These are phyloP conservation scores for Cydia strobilella DNA, from an alignment of 1,140 invertebrate species.

Conservation along the genomic window DNA sequence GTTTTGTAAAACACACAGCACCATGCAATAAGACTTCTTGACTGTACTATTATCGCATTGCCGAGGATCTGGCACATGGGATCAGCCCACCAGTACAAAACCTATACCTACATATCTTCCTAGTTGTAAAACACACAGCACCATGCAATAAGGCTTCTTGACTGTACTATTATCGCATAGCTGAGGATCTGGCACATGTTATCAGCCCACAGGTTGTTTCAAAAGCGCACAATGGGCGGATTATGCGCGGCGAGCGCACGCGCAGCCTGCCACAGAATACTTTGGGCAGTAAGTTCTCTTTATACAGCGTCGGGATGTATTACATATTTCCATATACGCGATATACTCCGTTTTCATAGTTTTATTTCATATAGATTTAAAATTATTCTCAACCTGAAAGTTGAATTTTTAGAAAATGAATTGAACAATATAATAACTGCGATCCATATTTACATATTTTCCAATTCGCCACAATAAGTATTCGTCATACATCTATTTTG, in stretches of 20 bases:
- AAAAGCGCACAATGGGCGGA: slow-evolving; percentile 24
- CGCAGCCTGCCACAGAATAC: background rate
- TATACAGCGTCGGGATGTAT: no score
- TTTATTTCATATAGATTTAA: no score
- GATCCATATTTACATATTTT: no score
- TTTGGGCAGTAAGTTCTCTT: background rate
- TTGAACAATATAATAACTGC: no score
- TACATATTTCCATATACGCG: no score
- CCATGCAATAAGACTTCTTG: background rate
- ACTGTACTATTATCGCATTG: background rate
- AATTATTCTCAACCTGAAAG: no score
- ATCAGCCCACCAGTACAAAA: background rate
- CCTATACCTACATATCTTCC: no score
- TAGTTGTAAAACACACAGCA: background rate
- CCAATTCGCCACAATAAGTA: no score
- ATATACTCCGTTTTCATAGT: no score
- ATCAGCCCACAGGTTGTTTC: slow-evolving; percentile 13
- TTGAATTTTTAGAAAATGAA: no score
- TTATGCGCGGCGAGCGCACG: slow-evolving; percentile 15
- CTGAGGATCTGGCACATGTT: slow-evolving; percentile 8
- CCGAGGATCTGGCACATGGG: slow-evolving; percentile 1
- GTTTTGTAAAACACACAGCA: background rate
- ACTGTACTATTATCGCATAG: background rate
- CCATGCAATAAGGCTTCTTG: background rate
- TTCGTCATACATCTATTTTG: no score